phyloP scores from a whole-genome alignment of 2,888 invertebrate genomes.

The Hyposoter didymator region DNA sequence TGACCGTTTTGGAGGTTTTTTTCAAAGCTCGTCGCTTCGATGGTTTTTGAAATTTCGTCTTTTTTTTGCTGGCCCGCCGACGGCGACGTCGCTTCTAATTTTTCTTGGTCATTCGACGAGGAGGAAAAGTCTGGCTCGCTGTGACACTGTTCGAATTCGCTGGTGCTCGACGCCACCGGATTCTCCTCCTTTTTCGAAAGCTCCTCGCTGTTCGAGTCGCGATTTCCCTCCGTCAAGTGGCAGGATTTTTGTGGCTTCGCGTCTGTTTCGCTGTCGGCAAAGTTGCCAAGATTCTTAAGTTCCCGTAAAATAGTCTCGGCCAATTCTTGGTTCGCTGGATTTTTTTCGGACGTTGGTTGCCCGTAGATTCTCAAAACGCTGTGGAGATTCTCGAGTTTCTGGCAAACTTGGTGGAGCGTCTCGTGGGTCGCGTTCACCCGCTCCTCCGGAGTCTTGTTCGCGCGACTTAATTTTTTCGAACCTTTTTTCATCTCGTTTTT shows the following conservation, averaged over 20 bases:
- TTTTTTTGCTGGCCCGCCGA: background rate
- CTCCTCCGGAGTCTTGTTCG: slow-evolving; percentile 42
- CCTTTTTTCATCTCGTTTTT: background rate
- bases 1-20: background rate
- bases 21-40: background rate
- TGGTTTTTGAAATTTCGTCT: background rate
- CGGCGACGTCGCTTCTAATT: background rate
- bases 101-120: slow-evolving; percentile 33
- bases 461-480: background rate
- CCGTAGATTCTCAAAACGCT: slow-evolving; percentile 72
- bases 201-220: slow-evolving; percentile 30
- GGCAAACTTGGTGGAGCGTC: slow-evolving; percentile 72
- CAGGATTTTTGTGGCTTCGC: slow-evolving; percentile 24
- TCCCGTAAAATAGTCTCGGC: slow-evolving; percentile 62
- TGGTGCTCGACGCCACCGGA: slow-evolving; percentile 27
- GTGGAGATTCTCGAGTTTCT: slow-evolving; percentile 75
- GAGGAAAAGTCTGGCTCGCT: slow-evolving; percentile 53
- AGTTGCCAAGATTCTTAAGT: slow-evolving; percentile 57
- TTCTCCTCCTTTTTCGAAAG: slow-evolving; percentile 7
- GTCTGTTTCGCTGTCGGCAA: slow-evolving; percentile 60
- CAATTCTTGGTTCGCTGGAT: slow-evolving; percentile 45
- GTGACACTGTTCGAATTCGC: slow-evolving; percentile 62
- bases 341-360: background rate
- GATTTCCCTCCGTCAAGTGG: too few species aligned
- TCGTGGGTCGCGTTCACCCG: slow-evolving; percentile 54